phyloP scores from a whole-genome alignment of 2,113 vertebrate species.

The Laterallus jamaicensis region DNA sequence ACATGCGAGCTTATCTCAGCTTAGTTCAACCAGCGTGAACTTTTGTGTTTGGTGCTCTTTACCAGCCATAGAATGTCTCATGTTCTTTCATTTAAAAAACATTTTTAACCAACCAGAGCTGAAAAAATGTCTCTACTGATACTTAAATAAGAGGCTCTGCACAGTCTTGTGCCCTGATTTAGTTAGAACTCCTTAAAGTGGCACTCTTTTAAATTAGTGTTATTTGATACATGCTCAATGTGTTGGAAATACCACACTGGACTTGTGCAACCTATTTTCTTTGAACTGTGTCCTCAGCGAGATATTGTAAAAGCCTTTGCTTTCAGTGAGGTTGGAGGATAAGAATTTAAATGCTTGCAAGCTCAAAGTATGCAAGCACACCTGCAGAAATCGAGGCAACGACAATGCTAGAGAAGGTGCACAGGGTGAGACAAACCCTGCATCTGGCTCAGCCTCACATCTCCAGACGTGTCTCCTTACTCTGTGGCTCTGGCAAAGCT shows the following conservation, averaged over 20 bases:
- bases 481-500: not conserved
- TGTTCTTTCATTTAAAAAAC: not conserved
- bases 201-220: not conserved
- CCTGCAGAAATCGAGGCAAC: not conserved
- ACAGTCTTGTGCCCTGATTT: not conserved
- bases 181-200: not conserved
- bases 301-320: not conserved
- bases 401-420: not conserved
- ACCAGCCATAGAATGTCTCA: not conserved
- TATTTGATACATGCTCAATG: fast-evolving
- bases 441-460: not conserved
- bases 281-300: not conserved
- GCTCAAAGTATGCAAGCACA: not conserved
- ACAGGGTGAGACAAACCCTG: not conserved
- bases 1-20: not conserved
- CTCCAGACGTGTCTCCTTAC: not conserved
- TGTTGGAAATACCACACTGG: not conserved
- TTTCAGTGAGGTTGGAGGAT: not conserved
- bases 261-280: not conserved
- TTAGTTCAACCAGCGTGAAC: not conserved
- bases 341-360: not conserved
- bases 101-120: not conserved
- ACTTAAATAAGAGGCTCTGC: not conserved
- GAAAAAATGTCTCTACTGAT: not conserved
- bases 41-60: not conserved